Percentiles rank a stretch among this genome's conserved stretches.
Evolutionary conservation across 2,797 vertebrate genomes (phyloP).

Genomic region (Heteromormyrus szaboi): DNA sequence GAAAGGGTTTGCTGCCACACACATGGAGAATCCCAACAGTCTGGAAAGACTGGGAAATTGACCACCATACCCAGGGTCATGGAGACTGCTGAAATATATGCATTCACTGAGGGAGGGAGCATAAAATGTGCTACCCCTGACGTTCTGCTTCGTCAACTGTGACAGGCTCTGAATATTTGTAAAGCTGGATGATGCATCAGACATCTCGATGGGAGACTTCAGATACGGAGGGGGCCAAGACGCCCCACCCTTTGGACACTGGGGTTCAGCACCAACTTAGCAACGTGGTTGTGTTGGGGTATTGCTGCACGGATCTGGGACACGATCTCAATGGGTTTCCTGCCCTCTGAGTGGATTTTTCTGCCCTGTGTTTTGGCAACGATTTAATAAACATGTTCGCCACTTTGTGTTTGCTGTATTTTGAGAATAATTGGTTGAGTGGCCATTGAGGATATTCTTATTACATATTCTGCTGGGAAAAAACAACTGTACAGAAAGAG

Average conservation of each 20-base stretch:
- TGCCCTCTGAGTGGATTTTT: neutral
- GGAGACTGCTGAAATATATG: neutral
- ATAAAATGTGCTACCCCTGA: neutral
- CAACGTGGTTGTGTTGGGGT: neutral
- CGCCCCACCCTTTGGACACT: neutral
- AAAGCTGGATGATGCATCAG: conserved; percentile 22
- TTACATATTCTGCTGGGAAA: neutral
- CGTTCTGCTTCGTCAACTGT: conserved; percentile 9
- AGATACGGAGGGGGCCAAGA: neutral
- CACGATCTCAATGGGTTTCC: neutral
- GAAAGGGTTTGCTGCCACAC: neutral
- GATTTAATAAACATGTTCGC: neutral
- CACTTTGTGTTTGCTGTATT: neutral
- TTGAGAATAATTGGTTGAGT: neutral
- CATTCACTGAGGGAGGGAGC: neutral
- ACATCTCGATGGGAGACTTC: conserved; percentile 18
- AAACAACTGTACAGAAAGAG: neutral
- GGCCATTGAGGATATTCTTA: neutral
- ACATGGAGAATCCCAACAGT: neutral
- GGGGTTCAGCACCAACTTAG: neutral
- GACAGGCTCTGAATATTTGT: conserved; percentile 15
- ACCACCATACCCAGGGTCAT: neutral
- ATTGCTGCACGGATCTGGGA: neutral
- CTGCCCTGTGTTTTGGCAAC: neutral
- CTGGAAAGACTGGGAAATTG: neutral